Base-by-base conservation (phyloP, 92 coral and sea anemone genomes). In the Porites evermanni region DNA sequence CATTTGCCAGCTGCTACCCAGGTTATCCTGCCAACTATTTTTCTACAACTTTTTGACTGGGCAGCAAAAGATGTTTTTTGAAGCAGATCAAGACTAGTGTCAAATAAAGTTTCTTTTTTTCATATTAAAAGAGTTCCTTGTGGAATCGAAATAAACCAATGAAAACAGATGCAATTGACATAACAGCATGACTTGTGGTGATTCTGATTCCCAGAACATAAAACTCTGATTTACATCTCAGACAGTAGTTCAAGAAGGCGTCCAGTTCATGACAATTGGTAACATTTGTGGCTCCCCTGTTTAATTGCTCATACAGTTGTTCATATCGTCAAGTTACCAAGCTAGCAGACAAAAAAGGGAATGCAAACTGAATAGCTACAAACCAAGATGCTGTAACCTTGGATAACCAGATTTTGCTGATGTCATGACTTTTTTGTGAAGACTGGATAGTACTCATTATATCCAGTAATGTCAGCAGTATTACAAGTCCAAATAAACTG, bases 291-390 rank as follows among this genome's bases (percentile, higher is more conserved):
- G 11, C 53, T 50, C 24, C 14, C 56, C 76, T 72, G 84, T 89
- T 90, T 38, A 93, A 17, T 16, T 44, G 67, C 59, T 88, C 81
- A 72, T 90, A 86, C 93, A 93, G 87, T 44, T 73, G 76, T 59
- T 90, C 90, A 87, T 83, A 93, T 56, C 80, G 84, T 20, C 89
- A 83, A 44, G 95, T 93, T 26, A 87, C 93, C 75, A 87, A 78
- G 83, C 95, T 90, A 24, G 95, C 95, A 5, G 91, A 84, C 53
- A 83, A 71, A 68, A 92, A 81, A n/a, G 95, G 93, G 58, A 92
- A 92, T 3, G 93, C 95, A 82, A 88, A 92, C 72, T 89, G 90
- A 88, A 89, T 86, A 6, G 95, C 89, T 18, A 89, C 84, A 32
- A 92, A 70, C 67, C 83, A 81, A 29, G 93, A 92, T 3, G 93